Conservation (phyloP, 2,888 invertebrate genomes). For the Drosophila seclusa region DNA sequence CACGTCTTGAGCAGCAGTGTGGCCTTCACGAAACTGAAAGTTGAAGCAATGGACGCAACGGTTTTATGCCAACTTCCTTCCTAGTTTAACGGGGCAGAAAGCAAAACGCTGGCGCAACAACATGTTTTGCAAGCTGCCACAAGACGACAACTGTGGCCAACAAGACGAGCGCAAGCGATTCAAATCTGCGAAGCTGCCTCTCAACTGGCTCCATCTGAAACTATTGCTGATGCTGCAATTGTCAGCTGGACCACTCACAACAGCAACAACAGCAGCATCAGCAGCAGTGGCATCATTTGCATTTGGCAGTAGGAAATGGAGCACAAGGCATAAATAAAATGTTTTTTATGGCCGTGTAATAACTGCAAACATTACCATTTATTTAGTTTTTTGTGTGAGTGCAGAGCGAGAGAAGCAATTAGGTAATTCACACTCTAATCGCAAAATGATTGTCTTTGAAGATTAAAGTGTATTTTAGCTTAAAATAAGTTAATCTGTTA, state of each 20-base stretch:
- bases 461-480: neutral
- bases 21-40: slow-evolving; percentile 83
- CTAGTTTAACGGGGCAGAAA: slow-evolving; percentile 34
- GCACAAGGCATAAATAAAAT: slow-evolving; percentile 73
- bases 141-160: slow-evolving; percentile 45
- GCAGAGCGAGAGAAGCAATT: neutral
- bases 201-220: neutral
- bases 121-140: slow-evolving; percentile 73
- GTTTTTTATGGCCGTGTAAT: slow-evolving; percentile 64
- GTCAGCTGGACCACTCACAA: slow-evolving; percentile 7
- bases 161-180: slow-evolving; percentile 42
- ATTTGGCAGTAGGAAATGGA: slow-evolving; percentile 76
- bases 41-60: slow-evolving; percentile 78
- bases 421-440: neutral
- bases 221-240: neutral
- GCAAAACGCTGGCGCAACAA: slow-evolving; percentile 59
- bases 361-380: slow-evolving; percentile 64
- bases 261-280: slow-evolving; percentile 1
- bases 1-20: slow-evolving; percentile 67
- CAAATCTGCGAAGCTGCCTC: slow-evolving; percentile 45
- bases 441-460: neutral
- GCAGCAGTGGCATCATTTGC: slow-evolving; percentile 66
- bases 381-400: slow-evolving; percentile 10
- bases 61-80: slow-evolving; percentile 83
- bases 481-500: neutral